Percentiles rank a stretch among this genome's conserved stretches.
Evolutionary conservation across 1,140 invertebrate genomes (phyloP).

Genomic region (Zelostemma sp.): DNA sequence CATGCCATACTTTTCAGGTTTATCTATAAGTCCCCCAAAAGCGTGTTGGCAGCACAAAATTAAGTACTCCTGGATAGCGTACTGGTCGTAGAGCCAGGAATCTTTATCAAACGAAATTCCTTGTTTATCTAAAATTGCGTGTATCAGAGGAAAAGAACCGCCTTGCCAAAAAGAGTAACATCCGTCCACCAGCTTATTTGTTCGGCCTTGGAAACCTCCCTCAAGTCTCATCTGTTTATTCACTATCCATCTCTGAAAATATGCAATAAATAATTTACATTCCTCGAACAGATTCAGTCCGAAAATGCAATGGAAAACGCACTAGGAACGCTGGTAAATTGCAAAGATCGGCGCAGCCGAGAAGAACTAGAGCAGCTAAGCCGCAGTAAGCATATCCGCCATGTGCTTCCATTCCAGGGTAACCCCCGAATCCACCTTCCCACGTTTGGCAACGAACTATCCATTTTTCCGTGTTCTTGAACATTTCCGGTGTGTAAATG

Average conservation of each 20-base stretch:
- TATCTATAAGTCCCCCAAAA: constrained; percentile 95
- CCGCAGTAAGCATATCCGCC: constrained; percentile 99
- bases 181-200: constrained; percentile 98
- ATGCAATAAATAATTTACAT: too few species aligned
- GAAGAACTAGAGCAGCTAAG: constrained; percentile 86
- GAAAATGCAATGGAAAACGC: constrained; percentile 39
- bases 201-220: constrained; percentile 94
- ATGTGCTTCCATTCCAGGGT: constrained; percentile 96
- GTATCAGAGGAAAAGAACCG: constrained; percentile 85
- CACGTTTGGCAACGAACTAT: constrained; percentile 95
- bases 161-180: constrained; percentile 99
- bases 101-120: constrained; percentile 63
- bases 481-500: constrained; percentile 81
- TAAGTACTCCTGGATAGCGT: constrained; percentile 95
- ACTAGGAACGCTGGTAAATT: constrained; percentile 84
- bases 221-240: constrained; percentile 91
- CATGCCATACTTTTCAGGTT: constrained; percentile 90
- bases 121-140: constrained; percentile 72
- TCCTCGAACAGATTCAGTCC: too few species aligned
- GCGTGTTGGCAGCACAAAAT: constrained; percentile 91
- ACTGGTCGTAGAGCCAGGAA: constrained; percentile 83
- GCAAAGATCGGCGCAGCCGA: constrained; percentile 85
- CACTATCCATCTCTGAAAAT: constrained; percentile 83
- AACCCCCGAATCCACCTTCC: constrained; percentile 97
- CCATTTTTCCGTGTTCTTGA: constrained; percentile 91